Evolutionary conservation across 2,113 vertebrate species (phyloP).

Genomic region (Picathartes gymnocephalus): DNA sequence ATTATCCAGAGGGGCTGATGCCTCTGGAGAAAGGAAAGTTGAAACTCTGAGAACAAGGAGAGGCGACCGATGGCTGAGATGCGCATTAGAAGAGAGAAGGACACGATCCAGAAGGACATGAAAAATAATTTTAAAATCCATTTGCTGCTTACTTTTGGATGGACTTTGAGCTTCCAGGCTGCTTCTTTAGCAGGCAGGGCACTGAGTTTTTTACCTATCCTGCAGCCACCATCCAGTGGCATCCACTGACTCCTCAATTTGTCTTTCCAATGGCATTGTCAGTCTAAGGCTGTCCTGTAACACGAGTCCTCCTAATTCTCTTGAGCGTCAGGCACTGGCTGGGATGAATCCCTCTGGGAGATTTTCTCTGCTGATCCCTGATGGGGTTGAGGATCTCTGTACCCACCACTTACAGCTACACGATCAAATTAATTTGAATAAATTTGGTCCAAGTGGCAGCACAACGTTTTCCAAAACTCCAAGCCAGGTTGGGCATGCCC

Average conservation of each 20-base stretch:
- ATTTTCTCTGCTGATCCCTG: neutral
- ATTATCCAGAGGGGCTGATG: constrained; percentile 30
- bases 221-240: neutral
- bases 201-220: neutral
- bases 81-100: neutral
- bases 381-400: neutral
- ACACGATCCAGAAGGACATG: neutral
- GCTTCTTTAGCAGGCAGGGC: neutral
- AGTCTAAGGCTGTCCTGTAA: accelerated
- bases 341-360: neutral
- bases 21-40: neutral
- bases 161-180: neutral
- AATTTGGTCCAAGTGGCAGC: neutral
- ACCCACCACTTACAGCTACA: neutral
- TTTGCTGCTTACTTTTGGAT: neutral
- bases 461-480: neutral
- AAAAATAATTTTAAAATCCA: neutral
- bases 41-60: neutral
- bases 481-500: neutral
- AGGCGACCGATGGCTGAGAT: accelerated
- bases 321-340: neutral
- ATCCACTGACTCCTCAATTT: neutral
- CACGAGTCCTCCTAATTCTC: accelerated
- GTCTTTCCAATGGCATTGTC: neutral
- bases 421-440: neutral